phyloP scores from a whole-genome alignment of 1,140 invertebrate species.

The Hypothenemus hampei region DNA sequence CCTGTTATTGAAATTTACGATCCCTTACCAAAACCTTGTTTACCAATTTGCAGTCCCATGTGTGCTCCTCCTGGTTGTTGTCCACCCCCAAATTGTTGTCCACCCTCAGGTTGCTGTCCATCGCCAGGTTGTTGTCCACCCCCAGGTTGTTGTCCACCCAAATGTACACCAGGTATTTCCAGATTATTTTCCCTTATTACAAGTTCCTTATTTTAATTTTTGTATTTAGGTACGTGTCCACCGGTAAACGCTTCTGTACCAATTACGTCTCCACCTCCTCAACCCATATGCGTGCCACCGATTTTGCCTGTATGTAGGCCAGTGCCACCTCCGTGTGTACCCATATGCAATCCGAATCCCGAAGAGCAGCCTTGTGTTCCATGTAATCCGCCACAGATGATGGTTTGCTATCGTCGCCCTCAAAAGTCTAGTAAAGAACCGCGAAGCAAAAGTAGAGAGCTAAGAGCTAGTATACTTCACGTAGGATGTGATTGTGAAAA shows the following conservation, averaged over 20 bases:
- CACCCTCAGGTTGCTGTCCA: conserved; percentile 34
- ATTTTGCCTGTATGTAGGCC: conserved; percentile 39
- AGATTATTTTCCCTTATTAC: conserved; percentile 1
- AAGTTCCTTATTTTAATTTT: conserved; percentile 4
- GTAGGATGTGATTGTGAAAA: conserved; percentile 68
- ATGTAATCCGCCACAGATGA: conserved; percentile 43
- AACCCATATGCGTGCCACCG: conserved; percentile 32
- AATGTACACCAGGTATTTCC: conserved; percentile 26
- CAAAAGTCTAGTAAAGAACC: conserved; percentile 25
- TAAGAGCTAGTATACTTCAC: conserved; percentile 60
- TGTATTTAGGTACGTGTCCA: conserved; percentile 32
- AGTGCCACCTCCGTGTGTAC: conserved; percentile 37
- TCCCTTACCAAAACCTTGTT: conserved; percentile 41
- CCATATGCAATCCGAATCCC: conserved; percentile 34
- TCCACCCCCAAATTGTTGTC: conserved; percentile 30
- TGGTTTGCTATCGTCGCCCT: conserved; percentile 40
- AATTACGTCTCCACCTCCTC: conserved; percentile 20
- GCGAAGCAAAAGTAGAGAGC: conserved; percentile 58
- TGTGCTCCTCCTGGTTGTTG: conserved; percentile 24
- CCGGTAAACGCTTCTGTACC: conserved; percentile 31
- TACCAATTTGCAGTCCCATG: conserved; percentile 39
- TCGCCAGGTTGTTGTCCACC: conserved; percentile 37
- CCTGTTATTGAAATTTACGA: conserved; percentile 43
- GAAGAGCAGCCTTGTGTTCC: conserved; percentile 41
- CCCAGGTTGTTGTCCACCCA: conserved; percentile 32